Base-by-base conservation (phyloP, 2,113 vertebrate genomes). In the Tachycineta bicolor region DNA sequence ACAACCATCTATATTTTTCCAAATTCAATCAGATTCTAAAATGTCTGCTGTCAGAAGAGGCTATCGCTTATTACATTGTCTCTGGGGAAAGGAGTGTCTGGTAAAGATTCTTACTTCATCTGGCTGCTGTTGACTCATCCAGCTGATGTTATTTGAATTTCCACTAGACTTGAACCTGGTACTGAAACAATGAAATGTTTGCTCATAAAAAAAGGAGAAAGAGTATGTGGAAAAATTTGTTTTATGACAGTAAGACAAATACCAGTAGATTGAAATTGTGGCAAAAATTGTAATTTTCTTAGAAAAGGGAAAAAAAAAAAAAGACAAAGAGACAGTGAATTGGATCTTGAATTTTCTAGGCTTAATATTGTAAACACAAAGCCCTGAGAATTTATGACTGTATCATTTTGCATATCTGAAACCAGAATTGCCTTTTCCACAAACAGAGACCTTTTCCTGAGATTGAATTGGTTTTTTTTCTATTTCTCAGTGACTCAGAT, bases 91-190 rank as follows among this genome's bases (percentile, higher is more conserved):
- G 64, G 37, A 83, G 31, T 13, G 71, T 53, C 86, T 90, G 44
- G 5, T 31, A 22, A 43, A 82, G 83, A 37, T 52, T 39, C 43
- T 58, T 17, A 8, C 26, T 76, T 83, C 41, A 41, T 80, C 55
- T 74, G 49, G 23, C 41, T 86, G 63, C 71, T 65, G 10, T 65
- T 83, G 89, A 74, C 8, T 89, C 83, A 87, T 46, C 43, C 63
- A 53, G 25, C 46, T 80, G 68, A 39, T 86, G n/a, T 43, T 58
- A n/a, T 73, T 83, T 91, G 43, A 80, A 95, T 92, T 94, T 89
- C 37, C 22, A 29, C 37, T 28, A 44, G 63, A 77, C 67, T 5
- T 25, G 46, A 83, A 69, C 6, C 24, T 23, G 11, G 19, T 73
- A 37, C 28, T 69, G 78, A 74, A 71, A 69, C 31, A 77, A 69